Conservation (phyloP, 2,888 invertebrate genomes). For the Iphiclides podalirius region DNA sequence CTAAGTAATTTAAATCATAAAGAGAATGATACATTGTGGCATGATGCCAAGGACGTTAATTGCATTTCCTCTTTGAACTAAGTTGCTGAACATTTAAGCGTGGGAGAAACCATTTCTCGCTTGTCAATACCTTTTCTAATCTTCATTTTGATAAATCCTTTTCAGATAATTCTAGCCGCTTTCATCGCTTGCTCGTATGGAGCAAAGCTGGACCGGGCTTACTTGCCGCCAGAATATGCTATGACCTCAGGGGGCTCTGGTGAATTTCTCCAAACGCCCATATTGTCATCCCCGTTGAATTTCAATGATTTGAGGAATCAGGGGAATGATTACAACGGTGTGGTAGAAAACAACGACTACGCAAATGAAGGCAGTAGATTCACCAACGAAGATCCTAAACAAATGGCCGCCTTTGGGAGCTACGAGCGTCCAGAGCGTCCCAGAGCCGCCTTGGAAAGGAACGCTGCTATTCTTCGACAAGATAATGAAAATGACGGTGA, state of each 20-base stretch:
- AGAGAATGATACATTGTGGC: too few species aligned
- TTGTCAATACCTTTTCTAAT: too few species aligned
- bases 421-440: conserved; percentile 51
- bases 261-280: conserved; percentile 51
- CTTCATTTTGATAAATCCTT: too few species aligned
- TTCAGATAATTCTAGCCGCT: conserved; percentile 57
- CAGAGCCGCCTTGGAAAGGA: conserved; percentile 61
- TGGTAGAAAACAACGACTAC: conserved; percentile 28
- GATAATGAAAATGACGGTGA: conserved; percentile 63
- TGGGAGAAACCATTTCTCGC: too few species aligned
- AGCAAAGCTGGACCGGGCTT: conserved; percentile 62
- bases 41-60: too few species aligned
- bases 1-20: too few species aligned
- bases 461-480: conserved; percentile 63
- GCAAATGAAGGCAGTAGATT: conserved; percentile 32
- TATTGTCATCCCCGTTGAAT: conserved; percentile 25
- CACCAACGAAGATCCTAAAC: conserved; percentile 26
- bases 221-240: conserved; percentile 53
- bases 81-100: too few species aligned
- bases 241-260: conserved; percentile 50
- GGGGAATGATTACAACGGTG: conserved; percentile 17
- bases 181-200: conserved; percentile 45
- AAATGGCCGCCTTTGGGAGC: conserved; percentile 30
- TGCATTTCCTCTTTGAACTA: too few species aligned
- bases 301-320: conserved; percentile 13